Evolutionary conservation across 2,797 vertebrate genomes (phyloP).

Genomic region (Molossus molossus): DNA sequence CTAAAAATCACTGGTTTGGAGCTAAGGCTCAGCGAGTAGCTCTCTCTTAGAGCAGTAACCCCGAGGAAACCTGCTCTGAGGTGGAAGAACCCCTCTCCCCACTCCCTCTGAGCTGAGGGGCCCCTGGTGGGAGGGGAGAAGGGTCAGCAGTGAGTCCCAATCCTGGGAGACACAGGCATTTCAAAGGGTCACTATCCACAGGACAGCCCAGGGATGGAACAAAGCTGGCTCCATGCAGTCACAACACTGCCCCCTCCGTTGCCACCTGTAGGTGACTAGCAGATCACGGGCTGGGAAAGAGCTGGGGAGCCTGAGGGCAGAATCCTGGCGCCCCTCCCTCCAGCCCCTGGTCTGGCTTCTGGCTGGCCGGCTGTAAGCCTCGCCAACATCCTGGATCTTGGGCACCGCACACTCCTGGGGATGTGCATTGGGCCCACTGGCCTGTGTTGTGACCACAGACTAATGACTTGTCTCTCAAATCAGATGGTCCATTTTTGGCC

Average conservation of each 20-base stretch:
- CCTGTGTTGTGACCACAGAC: not conserved
- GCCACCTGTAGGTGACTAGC: not conserved
- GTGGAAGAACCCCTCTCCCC: not conserved
- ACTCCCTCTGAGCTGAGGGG: not conserved
- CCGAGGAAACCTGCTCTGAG: not conserved
- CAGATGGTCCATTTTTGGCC: not conserved
- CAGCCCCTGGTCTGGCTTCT: not conserved
- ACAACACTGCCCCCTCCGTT: not conserved
- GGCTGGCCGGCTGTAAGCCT: not conserved
- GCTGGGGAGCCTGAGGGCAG: not conserved
- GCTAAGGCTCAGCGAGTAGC: not conserved
- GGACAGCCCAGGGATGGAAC: not conserved
- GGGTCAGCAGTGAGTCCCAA: not conserved
- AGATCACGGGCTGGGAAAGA: not conserved
- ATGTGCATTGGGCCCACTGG: not conserved
- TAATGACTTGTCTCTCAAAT: not conserved
- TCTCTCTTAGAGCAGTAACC: not conserved
- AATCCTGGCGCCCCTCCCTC: not conserved
- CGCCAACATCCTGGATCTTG: not conserved
- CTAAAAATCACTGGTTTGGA: not conserved
- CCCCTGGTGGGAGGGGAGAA: not conserved
- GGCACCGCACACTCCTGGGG: not conserved
- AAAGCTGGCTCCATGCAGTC: not conserved
- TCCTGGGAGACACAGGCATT: not conserved
- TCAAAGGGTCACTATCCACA: fast-evolving